These are phyloP conservation scores for Tigriopus japonicus DNA, from an alignment of 1,140 invertebrate species.

Conservation along the genomic window DNA sequence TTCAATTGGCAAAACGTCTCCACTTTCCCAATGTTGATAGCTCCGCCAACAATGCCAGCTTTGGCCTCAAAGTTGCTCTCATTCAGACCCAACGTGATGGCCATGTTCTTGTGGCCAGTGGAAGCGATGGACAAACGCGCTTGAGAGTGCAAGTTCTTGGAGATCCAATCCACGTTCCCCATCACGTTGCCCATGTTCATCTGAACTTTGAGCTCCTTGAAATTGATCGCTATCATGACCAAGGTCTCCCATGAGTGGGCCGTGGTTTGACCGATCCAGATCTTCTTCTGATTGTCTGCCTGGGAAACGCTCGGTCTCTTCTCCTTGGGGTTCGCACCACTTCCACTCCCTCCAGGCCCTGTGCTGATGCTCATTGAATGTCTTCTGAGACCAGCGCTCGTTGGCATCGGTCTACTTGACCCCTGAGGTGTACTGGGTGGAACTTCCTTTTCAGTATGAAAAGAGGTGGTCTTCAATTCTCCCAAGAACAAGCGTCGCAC, in stretches of 20 bases:
- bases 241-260: conserved; percentile 63
- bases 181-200: conserved; percentile 99
- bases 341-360: conserved; percentile 11
- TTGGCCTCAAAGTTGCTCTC: conserved; percentile 82
- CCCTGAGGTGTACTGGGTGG: conserved; percentile 15
- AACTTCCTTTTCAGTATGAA: conserved; percentile 28
- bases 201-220: conserved; percentile 80
- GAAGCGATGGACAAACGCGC: conserved; percentile 81
- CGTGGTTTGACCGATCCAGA: neutral
- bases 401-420: neutral
- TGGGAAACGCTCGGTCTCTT: neutral
- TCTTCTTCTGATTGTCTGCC: neutral
- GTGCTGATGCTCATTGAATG: neutral
- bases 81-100: conserved; percentile 63
- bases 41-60: conserved; percentile 86
- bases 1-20: conserved; percentile 66
- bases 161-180: conserved; percentile 88
- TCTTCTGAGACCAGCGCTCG: neutral
- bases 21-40: conserved; percentile 71
- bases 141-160: conserved; percentile 68
- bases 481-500: conserved; percentile 80
- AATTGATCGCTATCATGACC: conserved; percentile 84
- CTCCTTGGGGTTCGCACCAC: neutral
- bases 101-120: conserved; percentile 79
- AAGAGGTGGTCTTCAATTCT: conserved; percentile 43